phyloP scores from a whole-genome alignment of 1,140 invertebrate genomes.

The Dufourea novaeangliae region DNA sequence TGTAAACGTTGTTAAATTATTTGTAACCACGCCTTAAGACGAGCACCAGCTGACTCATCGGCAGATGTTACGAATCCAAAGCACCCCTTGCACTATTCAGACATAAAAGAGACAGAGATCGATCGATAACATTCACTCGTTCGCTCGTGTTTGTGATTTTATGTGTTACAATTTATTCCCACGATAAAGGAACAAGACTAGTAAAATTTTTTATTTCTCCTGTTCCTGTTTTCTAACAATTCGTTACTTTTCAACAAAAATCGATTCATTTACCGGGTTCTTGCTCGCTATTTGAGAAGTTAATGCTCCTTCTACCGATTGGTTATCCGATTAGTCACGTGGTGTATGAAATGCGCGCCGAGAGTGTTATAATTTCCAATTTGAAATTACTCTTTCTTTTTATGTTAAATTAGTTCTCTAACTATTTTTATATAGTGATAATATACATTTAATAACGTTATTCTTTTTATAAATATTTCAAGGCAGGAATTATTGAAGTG shows the following conservation, averaged over 20 bases:
- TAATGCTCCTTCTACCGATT: conserved; percentile 21
- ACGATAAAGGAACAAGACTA: too few relatives aligned
- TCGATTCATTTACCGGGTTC: conserved; percentile 22
- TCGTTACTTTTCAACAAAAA: background rate
- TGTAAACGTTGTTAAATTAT: background rate
- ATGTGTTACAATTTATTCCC: background rate
- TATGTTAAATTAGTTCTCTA: background rate
- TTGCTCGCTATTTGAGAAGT: background rate
- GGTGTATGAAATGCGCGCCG: conserved; percentile 28
- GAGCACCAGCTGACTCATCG: conserved; percentile 26
- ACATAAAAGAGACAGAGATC: conserved; percentile 9
- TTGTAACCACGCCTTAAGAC: conserved; percentile 12
- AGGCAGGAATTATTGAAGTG: conserved; percentile 95
- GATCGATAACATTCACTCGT: conserved; percentile 25
- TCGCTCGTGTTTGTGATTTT: background rate
- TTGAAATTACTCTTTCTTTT: background rate
- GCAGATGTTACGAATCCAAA: conserved; percentile 17
- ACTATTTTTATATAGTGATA: background rate
- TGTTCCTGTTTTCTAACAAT: background rate
- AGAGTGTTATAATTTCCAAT: conserved; percentile 11
- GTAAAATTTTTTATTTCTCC: background rate
- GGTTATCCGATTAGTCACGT: conserved; percentile 37
- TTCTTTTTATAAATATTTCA: conserved; percentile 36
- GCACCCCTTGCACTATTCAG: conserved; percentile 9
- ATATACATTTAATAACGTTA: background rate